Evolutionary conservation across 53 echinoderm and acorn worm genomes (phyloP), one percentile per base, ranked within the genome.

Genomic region (Paelopatides confundens): DNA sequence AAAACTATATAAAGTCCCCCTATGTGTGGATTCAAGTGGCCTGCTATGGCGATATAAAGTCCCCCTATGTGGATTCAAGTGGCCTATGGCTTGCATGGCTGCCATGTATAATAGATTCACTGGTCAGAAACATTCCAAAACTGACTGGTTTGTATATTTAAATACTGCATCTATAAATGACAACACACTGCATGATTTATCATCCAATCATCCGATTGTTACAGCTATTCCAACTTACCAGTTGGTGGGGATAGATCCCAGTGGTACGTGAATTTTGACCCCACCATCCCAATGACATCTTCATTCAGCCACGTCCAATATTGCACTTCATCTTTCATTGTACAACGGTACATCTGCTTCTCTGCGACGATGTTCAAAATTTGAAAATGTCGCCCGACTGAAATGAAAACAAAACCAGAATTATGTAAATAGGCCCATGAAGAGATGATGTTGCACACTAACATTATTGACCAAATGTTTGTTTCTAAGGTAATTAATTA

Each of bases 261-360:
- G 89, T 98, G 98, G 54, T 98, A 98, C 40, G 95, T 93, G 77
- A 88, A 92, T 86, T 92, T 93, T 74, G 95, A 86, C 66, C 95
- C 95, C 65, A 98, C 98, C 82, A 98, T 98, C 30, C 93, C 95
- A 49, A 98, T 98, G 89, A 98, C 93, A 49, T 94, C 95, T 79
- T 95, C 95, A 69, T 95, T 98, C 46, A 98, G 88, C 98, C 98
- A 98, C n/a, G 94, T 95, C 98, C 98, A 98, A 81, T 95, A 98
- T 89, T 93, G 94, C 92, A 98, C 95, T 76, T 98, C 91, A 69
- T 95, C 94, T 76, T 95, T 95, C 86, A 95, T 87, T 50, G 95
- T 95, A 74, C 98, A 98, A 3, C 93, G 81, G 63, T 94, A 92
- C 40, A 94, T 82, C 88, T 94, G 95, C 69, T 95, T 98, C 92